A percentile compares a stretch with the other conserved stretches of the same genome.
phyloP scores from a whole-genome alignment of 2,888 invertebrate genomes.

The Drosophila merina region DNA sequence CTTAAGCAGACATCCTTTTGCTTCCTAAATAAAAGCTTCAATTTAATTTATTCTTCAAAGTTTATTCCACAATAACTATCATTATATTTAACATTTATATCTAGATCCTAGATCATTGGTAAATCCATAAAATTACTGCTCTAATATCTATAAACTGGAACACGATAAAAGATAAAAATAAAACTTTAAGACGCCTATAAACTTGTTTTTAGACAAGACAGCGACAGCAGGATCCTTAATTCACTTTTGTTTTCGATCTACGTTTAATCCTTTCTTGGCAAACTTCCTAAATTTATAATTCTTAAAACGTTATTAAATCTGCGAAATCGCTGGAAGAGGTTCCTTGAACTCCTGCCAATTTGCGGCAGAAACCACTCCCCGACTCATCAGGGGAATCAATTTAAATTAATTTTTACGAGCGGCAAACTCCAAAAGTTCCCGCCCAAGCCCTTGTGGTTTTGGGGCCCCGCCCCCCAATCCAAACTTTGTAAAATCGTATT shows the following conservation, averaged over 20 bases:
- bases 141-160: too few species aligned
- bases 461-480: neutral
- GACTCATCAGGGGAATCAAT: conserved; percentile 52
- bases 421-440: conserved; percentile 30
- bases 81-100: too few species aligned
- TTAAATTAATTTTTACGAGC: conserved; percentile 70
- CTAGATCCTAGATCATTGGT: too few species aligned
- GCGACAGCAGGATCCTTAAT: neutral
- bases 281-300: neutral
- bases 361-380: conserved; percentile 2
- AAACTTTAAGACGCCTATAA: too few species aligned
- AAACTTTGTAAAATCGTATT: conserved; percentile 49
- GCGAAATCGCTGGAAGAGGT: neutral
- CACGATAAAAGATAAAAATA: too few species aligned
- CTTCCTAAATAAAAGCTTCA: too few species aligned
- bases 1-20: too few species aligned
- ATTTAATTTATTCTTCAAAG: too few species aligned
- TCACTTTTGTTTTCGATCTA: neutral
- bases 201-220: too few species aligned
- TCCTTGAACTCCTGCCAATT: conserved; percentile 17
- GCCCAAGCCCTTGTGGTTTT: conserved; percentile 1
- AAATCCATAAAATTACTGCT: too few species aligned
- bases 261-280: neutral
- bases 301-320: neutral
- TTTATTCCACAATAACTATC: too few species aligned